These are phyloP conservation scores for Etheostoma cragini DNA, from an alignment of 2,113 vertebrate species.

Conservation along the genomic window DNA sequence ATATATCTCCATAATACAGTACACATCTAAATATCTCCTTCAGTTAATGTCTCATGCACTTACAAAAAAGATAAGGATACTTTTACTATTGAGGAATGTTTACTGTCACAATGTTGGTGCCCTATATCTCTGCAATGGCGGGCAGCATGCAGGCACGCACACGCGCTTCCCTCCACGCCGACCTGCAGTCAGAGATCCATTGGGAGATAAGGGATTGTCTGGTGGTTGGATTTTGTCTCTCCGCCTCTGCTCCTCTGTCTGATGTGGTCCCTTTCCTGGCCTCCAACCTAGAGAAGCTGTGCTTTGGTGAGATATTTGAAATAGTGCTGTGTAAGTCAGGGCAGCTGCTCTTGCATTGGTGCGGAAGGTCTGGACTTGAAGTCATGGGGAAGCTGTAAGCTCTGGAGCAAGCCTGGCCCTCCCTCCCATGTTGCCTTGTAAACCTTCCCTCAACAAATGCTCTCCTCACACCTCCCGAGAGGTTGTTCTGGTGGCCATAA, in stretches of 20 bases:
- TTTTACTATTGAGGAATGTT: conserved; percentile 17
- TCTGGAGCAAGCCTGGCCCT: conserved; percentile 44
- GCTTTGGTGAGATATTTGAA: conserved; percentile 25
- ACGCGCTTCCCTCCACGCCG: conserved; percentile 85
- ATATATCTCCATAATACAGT: conserved; percentile 35
- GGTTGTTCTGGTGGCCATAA: conserved; percentile 74
- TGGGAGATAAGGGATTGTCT: conserved; percentile 79
- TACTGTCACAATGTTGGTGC: background rate
- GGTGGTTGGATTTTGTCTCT: conserved; percentile 44
- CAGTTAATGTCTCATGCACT: conserved; percentile 40
- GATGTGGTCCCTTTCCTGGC: conserved; percentile 23
- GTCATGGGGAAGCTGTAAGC: conserved; percentile 73
- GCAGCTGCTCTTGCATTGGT: conserved; percentile 74
- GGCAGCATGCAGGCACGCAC: conserved; percentile 85
- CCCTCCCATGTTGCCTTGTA: conserved; percentile 13
- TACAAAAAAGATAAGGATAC: conserved; percentile 16
- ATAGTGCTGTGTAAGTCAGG: conserved; percentile 65
- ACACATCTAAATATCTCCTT: conserved; percentile 23
- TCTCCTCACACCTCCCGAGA: conserved; percentile 40
- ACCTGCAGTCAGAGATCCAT: conserved; percentile 87
- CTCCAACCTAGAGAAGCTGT: conserved; percentile 5
- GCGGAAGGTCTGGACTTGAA: conserved; percentile 71
- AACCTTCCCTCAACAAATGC: conserved; percentile 8
- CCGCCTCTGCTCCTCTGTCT: conserved; percentile 30
- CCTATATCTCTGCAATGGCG: conserved; percentile 86